Base-by-base conservation (phyloP, 2,888 invertebrate species). In the Trissolcus brochymenae region DNA sequence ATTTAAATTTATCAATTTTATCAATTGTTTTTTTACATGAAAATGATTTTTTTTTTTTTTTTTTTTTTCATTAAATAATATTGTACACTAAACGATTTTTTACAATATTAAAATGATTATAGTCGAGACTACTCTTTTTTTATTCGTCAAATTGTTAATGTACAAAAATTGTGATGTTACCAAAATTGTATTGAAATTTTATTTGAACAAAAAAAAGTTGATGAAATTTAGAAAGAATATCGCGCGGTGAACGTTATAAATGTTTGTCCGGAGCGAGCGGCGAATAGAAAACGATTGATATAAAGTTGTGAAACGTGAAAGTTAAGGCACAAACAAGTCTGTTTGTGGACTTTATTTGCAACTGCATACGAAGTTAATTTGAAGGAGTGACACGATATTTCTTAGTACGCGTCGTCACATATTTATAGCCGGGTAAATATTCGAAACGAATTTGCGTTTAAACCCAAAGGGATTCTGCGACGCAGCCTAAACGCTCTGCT, bases 341-440 rank as follows among this genome's bases (percentile, higher is more conserved):
- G 75, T 75, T 75, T 74, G 56, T 74, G 40, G 74, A 61, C 70
- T 70, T 70, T 71, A 75, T 68, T 59, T 65, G 64, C 64, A 74
- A 75, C 59, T 75, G 68, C 68, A 64, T 54, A 59, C 59, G 64
- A 68, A 57, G 68, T 75, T 65, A 75, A 75, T 75, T 75, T 70
- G 65, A 68, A 70, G 56, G 57, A 70, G 64, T 75, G 75, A 75
- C 75, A 75, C 43, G 75, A 70, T 75, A 75, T 41, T 75, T 75
- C 75, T 75, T 55, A 60, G 75, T 75, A 75, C 25, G 43, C 60
- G 19, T 51, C 53, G 25, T 68, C 64, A 54, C 56, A 68, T 78
- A 78, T 78, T 73, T 74, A 74, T 78, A 78, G 70, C 41, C 41
- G 62, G 53, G 70, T 70, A 70, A 78, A 78, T 78, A 78, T 66